A percentile compares a stretch with the other conserved stretches of the same genome.
phyloP scores from a whole-genome alignment of 2,113 vertebrate species.

The Micromys minutus region DNA sequence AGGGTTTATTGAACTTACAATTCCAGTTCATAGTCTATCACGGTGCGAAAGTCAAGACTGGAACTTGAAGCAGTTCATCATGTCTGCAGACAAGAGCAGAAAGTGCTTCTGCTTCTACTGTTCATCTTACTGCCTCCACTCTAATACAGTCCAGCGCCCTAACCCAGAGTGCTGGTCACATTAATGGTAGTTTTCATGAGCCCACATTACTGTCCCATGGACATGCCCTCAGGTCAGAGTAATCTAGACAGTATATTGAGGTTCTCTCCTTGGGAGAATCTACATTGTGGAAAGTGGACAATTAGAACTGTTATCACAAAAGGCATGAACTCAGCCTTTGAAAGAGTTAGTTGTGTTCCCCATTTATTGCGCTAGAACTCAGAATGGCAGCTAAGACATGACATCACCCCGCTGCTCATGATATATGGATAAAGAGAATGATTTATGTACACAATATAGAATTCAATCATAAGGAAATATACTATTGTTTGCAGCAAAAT shows the following conservation, averaged over 20 bases:
- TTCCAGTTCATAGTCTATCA: background rate
- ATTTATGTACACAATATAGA: background rate
- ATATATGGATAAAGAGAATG: background rate
- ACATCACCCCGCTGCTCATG: background rate
- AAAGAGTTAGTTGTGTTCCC: background rate
- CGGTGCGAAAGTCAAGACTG: background rate
- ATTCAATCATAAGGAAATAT: background rate
- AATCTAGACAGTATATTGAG: background rate
- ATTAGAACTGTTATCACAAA: background rate
- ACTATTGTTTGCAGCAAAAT: background rate
- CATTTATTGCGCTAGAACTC: background rate
- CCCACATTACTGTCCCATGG: background rate
- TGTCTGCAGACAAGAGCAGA: background rate
- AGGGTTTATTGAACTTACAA: background rate
- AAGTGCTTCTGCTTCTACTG: fast-evolving
- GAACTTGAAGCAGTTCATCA: background rate
- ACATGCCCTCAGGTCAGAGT: background rate
- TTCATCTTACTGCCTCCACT: background rate
- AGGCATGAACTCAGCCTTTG: background rate
- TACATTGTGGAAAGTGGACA: background rate
- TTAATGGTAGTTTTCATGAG: no score
- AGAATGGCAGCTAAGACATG: background rate
- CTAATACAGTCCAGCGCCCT: background rate
- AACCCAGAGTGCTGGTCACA: background rate
- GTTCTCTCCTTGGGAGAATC: background rate